Evolutionary conservation across 2,113 vertebrate genomes (phyloP), one percentile per base, ranked within the genome.

Genomic region (Amia ocellicauda): DNA sequence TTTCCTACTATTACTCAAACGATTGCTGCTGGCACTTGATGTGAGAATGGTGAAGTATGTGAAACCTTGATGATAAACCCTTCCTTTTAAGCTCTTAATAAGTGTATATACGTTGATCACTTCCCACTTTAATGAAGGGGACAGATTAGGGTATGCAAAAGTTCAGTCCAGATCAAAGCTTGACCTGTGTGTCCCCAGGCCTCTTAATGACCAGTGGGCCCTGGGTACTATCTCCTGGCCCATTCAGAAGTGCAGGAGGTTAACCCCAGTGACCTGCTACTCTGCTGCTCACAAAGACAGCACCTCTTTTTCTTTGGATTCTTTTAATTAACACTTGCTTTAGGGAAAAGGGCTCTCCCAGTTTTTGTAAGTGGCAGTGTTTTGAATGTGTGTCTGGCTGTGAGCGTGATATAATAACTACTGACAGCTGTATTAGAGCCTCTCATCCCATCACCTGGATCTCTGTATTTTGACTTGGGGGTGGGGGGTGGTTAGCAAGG

Each of bases 361-460:
- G 72, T 75, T 81, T 76, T 67, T 75, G 67, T 66, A 73, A 72
- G 73, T 63, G 77, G 73, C 79, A 72, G 77, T 89, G 83, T 86
- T 86, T 86, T 80, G 83, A 85, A 83, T 86, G 77, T 79, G 67
- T 82, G 73, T 82, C 77, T 80, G 84, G 76, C 83, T 81, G 78
- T 76, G 83, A 86, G 77, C 75, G 81, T 92, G 93, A 95, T 93
- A 96, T 98, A 95, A 99, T 97, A 93, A 90, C 90, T 91, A 85
- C 89, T 92, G 93, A 96, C 94, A 96, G 92, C 92, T 96, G 93
- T 92, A 93, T 86, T 89, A 88, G 92, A 91, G 84, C 89, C 89
- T 89, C 91, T 88, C 89, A 91, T 88, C 91, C 75, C 63, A 90
- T 90, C 88, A 91, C 90, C 88, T 90, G 92, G 80, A 87, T 80